Evolutionary conservation across 1,140 invertebrate genomes (phyloP), one percentile per base, ranked within the genome.

Genomic region (Helicoverpa zea): DNA sequence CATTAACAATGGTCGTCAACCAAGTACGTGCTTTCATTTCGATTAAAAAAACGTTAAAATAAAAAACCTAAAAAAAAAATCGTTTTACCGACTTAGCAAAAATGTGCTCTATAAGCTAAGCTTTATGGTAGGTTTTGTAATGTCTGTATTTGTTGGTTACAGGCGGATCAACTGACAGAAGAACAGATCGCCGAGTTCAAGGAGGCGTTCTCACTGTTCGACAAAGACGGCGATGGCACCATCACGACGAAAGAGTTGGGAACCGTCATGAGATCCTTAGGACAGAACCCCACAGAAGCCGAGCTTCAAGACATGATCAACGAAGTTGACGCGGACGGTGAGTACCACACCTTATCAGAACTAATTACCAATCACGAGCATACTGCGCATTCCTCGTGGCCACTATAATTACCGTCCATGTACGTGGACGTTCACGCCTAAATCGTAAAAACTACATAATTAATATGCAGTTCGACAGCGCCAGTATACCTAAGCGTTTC

Each of bases 231-330:
- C 81, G 99, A 99, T 96, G 99, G 99, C 94, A 99, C 99, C 90
- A 99, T 99, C 96, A 99, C 99, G 87, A 99, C 99, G 93, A 99
- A 99, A 96, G 99, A 99, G 96, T 97, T 99, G 96, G 99, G 99
- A 87, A 99, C 99, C 90, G 99, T 99, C 80, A 99, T 99, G 98
- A 96, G 99, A 90, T 99, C 99, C 74, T 96, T 99, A 93, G 99
- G 99, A 86, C 99, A 99, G 96, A 99, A 99, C 96, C 99, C 99
- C 90, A 99, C 99, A 91, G 99, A 99, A 96, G 99, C 99, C 61
- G 99, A 99, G 95, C 97, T 99, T 56, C 99, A 99, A 95, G 99
- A 99, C 95, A 99, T 99, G 99, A 99, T 99, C 95, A 99, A 99
- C 95, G 99, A 99, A 97, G 99, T 99, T 81, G 99, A 99, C 96